Percentiles rank a stretch among this genome's conserved stretches.
phyloP scores from a whole-genome alignment of 1,140 invertebrate species.

The Dolichoris vasculosae region DNA sequence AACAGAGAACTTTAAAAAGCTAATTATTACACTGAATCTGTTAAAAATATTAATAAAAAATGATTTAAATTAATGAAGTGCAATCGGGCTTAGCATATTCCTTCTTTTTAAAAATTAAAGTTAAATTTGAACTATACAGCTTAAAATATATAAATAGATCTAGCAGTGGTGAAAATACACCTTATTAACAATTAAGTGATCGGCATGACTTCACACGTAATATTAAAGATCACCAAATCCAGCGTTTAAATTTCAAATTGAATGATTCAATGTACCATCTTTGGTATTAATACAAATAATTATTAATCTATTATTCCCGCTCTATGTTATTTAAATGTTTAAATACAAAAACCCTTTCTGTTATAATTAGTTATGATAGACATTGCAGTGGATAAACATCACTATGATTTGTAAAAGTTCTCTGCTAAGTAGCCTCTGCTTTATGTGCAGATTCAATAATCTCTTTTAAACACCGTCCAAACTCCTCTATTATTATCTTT shows the following conservation, averaged over 20 bases:
- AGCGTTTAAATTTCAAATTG: slow-evolving; percentile 39
- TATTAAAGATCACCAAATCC: slow-evolving; percentile 47
- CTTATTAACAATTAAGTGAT: slow-evolving; percentile 42
- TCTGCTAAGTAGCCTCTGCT: slow-evolving; percentile 75
- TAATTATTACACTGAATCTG: slow-evolving; percentile 37
- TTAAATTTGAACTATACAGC: slow-evolving; percentile 47
- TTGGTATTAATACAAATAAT: slow-evolving; percentile 48
- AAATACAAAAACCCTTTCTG: slow-evolving; percentile 39
- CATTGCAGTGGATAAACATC: slow-evolving; percentile 38
- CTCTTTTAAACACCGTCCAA: slow-evolving; percentile 93
- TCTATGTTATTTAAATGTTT: slow-evolving; percentile 36
- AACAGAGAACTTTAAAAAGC: not conserved
- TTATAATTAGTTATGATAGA: slow-evolving; percentile 39
- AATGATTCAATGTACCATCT: slow-evolving; percentile 48
- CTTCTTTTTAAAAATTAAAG: slow-evolving; percentile 29
- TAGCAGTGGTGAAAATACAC: slow-evolving; percentile 41
- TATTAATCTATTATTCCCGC: slow-evolving; percentile 35
- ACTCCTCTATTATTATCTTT: slow-evolving; percentile 92
- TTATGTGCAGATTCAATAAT: slow-evolving; percentile 88
- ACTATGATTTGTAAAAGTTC: slow-evolving; percentile 19
- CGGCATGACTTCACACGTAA: slow-evolving; percentile 27
- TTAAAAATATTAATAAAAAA: slow-evolving; percentile 40
- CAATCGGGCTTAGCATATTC: slow-evolving; percentile 10
- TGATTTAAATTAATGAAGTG: slow-evolving; percentile 23
- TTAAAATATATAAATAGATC: slow-evolving; percentile 50